A percentile compares a stretch with the other conserved stretches of the same genome.
Conservation (phyloP, 2,113 vertebrate genomes). For the Gymnobelideus leadbeateri region DNA sequence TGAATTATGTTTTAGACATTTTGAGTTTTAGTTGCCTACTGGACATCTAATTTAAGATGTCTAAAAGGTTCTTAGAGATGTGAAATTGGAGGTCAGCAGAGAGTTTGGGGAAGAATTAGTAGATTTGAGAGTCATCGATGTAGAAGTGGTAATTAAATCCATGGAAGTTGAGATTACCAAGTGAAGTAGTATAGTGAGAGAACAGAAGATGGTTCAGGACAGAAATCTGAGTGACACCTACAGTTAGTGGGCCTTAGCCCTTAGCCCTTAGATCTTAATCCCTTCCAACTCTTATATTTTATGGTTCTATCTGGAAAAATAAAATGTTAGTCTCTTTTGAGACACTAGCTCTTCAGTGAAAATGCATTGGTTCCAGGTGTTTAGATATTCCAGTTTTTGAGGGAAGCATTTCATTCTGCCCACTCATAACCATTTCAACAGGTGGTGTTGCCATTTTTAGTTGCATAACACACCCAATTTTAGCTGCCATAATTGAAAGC, state of each 20-base stretch:
- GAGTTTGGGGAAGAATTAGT: neutral
- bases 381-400: constrained; percentile 35
- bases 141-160: neutral
- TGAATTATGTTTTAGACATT: neutral
- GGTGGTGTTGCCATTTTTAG: constrained; percentile 65
- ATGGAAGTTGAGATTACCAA: neutral
- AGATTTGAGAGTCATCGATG: neutral
- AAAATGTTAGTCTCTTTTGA: neutral
- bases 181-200: neutral
- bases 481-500: constrained; percentile 69
- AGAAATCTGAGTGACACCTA: neutral
- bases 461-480: constrained; percentile 5
- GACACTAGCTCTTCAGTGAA: neutral
- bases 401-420: constrained; percentile 38
- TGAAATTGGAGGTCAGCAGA: neutral
- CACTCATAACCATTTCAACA: constrained; percentile 51
- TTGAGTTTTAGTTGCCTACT: neutral
- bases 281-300: neutral
- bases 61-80: neutral
- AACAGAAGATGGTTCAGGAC: neutral
- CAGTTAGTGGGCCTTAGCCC: neutral
- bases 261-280: too few relatives aligned
- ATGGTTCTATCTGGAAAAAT: neutral
- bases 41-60: neutral
- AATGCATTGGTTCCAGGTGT: constrained; percentile 17